phyloP scores from a whole-genome alignment of 2,113 vertebrate species.

The Pseudopodoces humilis region DNA sequence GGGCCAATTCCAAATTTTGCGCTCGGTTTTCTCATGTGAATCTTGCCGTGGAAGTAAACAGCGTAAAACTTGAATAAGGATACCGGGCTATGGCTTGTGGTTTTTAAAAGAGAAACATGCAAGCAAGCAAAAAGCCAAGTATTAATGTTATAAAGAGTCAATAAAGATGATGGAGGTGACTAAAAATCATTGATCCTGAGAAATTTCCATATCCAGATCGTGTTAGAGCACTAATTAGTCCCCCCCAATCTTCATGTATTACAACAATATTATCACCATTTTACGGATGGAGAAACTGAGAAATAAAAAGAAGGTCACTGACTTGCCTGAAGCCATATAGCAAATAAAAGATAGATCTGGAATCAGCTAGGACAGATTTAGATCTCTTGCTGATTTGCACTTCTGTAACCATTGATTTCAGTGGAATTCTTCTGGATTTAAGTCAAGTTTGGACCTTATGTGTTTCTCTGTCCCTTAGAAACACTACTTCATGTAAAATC shows the following conservation, averaged over 20 bases:
- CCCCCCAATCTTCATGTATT: background rate
- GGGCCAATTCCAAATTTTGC: background rate
- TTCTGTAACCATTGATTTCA: constrained; percentile 32
- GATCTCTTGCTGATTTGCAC: constrained; percentile 52
- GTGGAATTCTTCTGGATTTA: constrained; percentile 12
- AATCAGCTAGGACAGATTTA: constrained; percentile 68
- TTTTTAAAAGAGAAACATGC: background rate
- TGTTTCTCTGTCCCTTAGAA: background rate
- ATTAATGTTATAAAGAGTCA: background rate
- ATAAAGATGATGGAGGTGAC: background rate
- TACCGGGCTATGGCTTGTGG: background rate
- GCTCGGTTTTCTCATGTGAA: background rate
- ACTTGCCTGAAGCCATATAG: constrained; percentile 63
- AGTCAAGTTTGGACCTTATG: background rate
- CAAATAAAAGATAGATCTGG: constrained; percentile 68
- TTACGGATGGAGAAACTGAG: constrained; percentile 61
- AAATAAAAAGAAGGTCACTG: constrained; percentile 70
- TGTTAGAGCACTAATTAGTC: background rate
- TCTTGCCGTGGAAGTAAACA: background rate
- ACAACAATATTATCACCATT: constrained; percentile 50
- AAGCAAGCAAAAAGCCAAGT: background rate
- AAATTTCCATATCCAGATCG: background rate
- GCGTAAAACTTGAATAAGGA: background rate
- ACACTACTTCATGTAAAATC: background rate
- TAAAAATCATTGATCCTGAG: background rate